Evolutionary conservation across 2,113 vertebrate species (phyloP).

Genomic region (Entomyzon cyanotis): DNA sequence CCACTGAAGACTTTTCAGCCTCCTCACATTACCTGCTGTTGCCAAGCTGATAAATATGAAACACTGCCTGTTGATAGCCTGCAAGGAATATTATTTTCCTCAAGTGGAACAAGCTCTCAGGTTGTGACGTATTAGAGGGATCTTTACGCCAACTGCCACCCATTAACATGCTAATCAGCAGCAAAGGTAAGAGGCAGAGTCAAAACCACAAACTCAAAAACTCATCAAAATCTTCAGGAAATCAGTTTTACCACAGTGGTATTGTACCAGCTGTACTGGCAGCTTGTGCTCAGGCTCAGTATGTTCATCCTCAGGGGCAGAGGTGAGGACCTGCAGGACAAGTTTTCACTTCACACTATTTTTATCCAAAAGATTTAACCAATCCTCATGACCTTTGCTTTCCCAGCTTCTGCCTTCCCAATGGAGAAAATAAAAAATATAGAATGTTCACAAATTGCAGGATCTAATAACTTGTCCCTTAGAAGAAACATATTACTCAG

Average conservation of each 20-base stretch:
- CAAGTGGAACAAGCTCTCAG: background rate
- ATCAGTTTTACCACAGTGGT: background rate
- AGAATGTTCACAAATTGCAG: background rate
- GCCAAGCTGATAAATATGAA: slow-evolving; percentile 13
- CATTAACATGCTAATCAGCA: background rate
- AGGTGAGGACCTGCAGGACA: background rate
- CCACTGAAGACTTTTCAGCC: background rate
- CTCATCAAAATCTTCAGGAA: background rate
- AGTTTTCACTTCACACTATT: background rate
- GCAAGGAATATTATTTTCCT: background rate
- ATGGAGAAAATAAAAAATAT: background rate
- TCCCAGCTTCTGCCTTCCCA: background rate
- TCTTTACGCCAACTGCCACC: background rate
- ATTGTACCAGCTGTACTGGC: background rate
- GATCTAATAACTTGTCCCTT: background rate
- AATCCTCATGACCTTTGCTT: background rate
- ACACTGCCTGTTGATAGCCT: background rate
- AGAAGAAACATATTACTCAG: background rate
- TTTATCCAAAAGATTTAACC: background rate
- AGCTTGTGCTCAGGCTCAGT: background rate
- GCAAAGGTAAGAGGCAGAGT: background rate
- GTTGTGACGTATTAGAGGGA: background rate
- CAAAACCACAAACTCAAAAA: background rate
- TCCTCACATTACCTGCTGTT: background rate
- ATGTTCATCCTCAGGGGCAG: fast-evolving